A percentile compares a stretch with the other conserved stretches of the same genome.
Evolutionary conservation across 1,140 invertebrate species (phyloP).

Genomic region (Hyles euphorbiae): DNA sequence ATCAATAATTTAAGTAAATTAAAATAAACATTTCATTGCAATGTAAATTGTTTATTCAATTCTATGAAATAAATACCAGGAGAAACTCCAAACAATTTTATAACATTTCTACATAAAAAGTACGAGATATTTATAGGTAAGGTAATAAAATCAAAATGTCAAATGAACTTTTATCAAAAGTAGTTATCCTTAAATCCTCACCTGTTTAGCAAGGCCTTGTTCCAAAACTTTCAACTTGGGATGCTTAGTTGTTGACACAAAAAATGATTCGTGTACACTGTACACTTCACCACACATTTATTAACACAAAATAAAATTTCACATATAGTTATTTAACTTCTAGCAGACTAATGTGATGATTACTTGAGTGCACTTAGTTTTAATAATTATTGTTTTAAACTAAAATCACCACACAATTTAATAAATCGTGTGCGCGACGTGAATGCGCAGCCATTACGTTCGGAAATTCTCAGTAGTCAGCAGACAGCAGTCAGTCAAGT

Average conservation of each 20-base stretch:
- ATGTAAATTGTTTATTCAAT: no score
- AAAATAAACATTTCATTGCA: no score
- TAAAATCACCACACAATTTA: neutral
- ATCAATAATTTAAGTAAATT: no score
- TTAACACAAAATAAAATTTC: no score
- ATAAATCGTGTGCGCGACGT: neutral
- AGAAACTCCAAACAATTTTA: no score
- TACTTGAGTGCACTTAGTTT: neutral
- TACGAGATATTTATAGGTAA: no score
- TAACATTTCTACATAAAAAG: no score
- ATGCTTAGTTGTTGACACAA: conserved; percentile 6
- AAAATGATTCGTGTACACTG: conserved; percentile 4
- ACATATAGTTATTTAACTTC: no score
- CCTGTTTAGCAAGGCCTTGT: conserved; percentile 15
- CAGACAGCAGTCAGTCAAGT: no score
- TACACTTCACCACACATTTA: neutral
- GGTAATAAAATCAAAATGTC: neutral
- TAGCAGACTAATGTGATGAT: neutral
- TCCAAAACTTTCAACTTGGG: conserved; percentile 14
- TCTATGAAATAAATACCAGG: no score
- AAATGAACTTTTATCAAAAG: conserved; percentile 3
- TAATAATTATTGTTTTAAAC: neutral
- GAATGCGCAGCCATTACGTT: conserved; percentile 2
- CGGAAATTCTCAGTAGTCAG: conserved; percentile 1
- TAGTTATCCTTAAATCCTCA: conserved; percentile 11